A percentile compares a stretch with the other conserved stretches of the same genome.
These are phyloP conservation scores for Ferrisia virgata DNA, from an alignment of 2,888 invertebrate species.

Conservation along the genomic window DNA sequence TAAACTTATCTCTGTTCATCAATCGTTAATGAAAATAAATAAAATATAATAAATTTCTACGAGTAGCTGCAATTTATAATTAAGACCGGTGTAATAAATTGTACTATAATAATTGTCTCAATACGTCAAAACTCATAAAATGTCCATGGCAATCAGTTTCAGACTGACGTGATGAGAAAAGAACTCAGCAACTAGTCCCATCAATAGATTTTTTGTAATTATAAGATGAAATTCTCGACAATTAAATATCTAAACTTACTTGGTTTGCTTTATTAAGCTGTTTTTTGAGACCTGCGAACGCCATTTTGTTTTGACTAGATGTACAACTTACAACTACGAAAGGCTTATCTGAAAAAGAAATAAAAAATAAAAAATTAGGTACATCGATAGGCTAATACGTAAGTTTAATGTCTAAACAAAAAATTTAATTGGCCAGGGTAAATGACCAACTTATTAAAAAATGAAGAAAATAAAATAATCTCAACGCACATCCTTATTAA, in stretches of 20 bases:
- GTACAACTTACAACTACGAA: constrained; percentile 11
- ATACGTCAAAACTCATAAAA: too few relatives aligned
- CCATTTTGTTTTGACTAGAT: constrained; percentile 65
- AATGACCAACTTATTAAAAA: background rate
- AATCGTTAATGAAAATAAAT: too few relatives aligned
- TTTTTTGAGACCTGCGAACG: constrained; percentile 97
- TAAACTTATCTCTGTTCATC: too few relatives aligned
- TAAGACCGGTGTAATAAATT: too few relatives aligned
- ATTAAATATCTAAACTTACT: constrained; percentile 69
- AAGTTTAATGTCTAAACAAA: background rate
- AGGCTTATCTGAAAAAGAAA: background rate
- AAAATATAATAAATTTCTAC: too few relatives aligned
- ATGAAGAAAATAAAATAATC: background rate
- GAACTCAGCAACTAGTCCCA: too few relatives aligned
- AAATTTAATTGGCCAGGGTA: too few relatives aligned
- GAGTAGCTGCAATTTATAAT: too few relatives aligned
- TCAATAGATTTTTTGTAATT: background rate
- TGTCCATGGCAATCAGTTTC: too few relatives aligned
- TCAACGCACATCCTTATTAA: background rate
- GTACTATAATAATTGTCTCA: too few relatives aligned
- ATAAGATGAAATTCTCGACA: background rate
- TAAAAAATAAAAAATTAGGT: background rate
- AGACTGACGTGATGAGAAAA: too few relatives aligned
- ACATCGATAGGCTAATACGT: background rate
- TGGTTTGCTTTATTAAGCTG: constrained; percentile 99